Conservation (phyloP, 2,888 invertebrate genomes). For the Drosophila glabriapex region DNA sequence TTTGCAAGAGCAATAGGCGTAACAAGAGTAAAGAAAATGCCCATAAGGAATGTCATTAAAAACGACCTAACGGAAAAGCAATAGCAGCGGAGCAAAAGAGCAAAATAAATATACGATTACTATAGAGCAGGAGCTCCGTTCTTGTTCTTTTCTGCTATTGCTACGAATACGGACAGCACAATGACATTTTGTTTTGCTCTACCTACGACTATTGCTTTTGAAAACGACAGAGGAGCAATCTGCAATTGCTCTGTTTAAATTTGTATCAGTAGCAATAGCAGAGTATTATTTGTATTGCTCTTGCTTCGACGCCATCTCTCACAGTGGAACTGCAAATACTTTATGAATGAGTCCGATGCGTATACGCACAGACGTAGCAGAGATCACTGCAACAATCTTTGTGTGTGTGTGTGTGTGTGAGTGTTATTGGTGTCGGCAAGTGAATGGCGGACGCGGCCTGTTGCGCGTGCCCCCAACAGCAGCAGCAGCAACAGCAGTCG, state of each 20-base stretch:
- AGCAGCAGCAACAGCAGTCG: constrained; percentile 15
- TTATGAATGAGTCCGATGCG: constrained; percentile 64
- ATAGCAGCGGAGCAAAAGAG: neutral
- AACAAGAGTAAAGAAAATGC: neutral
- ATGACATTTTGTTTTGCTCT: neutral
- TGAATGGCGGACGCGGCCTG: constrained; percentile 65
- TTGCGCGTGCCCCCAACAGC: constrained; percentile 68
- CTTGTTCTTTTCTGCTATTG: neutral
- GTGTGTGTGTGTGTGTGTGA: constrained; percentile 20
- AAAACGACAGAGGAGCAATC: neutral
- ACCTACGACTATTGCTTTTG: neutral
- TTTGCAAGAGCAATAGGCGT: neutral
- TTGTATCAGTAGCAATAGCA: neutral
- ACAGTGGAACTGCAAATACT: constrained; percentile 36
- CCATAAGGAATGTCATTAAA: neutral
- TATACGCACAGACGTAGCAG: constrained; percentile 50
- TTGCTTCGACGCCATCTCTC: constrained; percentile 7
- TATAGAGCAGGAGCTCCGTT: neutral
- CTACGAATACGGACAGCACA: neutral
- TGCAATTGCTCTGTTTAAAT: neutral
- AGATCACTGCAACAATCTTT: constrained; percentile 25
- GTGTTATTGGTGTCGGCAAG: constrained; percentile 46
- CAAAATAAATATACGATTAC: neutral
- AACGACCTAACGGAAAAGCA: neutral
- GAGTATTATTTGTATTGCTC: neutral